A percentile compares a stretch with the other conserved stretches of the same genome.
Conservation (phyloP, 1,140 invertebrate genomes). For the Cotesia chilonis region DNA sequence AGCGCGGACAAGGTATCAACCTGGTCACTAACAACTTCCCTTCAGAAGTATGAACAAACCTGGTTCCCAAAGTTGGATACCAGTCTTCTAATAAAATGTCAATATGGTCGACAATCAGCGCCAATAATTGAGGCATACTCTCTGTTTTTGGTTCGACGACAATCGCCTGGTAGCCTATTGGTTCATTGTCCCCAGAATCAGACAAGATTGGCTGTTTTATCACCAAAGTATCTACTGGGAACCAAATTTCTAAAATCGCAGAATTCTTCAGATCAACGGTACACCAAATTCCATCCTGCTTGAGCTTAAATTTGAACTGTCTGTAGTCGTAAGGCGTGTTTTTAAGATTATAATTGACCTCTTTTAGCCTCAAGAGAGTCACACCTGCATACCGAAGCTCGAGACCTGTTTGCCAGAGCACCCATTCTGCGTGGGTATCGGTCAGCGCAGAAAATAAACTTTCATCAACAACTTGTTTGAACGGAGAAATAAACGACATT, state of each 20-base stretch:
- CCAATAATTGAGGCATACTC: conserved; percentile 85
- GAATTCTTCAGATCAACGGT: conserved; percentile 82
- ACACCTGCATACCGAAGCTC: conserved; percentile 85
- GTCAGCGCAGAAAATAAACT: conserved; percentile 70
- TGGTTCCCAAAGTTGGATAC: conserved; percentile 94
- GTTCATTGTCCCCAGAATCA: conserved; percentile 63
- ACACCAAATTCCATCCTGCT: conserved; percentile 84
- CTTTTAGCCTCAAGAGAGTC: conserved; percentile 83
- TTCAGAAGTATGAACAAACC: conserved; percentile 97
- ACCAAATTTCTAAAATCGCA: conserved; percentile 88
- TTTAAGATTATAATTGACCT: conserved; percentile 74
- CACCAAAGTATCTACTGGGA: conserved; percentile 80
- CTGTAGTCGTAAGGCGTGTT: conserved; percentile 67
- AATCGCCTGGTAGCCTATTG: conserved; percentile 74
- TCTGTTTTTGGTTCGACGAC: conserved; percentile 79
- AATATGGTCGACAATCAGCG: conserved; percentile 94
- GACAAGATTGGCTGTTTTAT: conserved; percentile 72
- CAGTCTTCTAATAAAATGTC: conserved; percentile 97
- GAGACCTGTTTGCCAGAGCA: conserved; percentile 94
- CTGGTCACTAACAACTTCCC: conserved; percentile 94
- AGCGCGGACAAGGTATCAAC: conserved; percentile 91
- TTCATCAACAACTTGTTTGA: conserved; percentile 69
- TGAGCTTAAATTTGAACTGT: conserved; percentile 74
- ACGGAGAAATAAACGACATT: conserved; percentile 60
- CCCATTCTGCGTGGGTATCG: conserved; percentile 86